phyloP scores from a whole-genome alignment of 2,888 invertebrate species.

The Lithophane socia region DNA sequence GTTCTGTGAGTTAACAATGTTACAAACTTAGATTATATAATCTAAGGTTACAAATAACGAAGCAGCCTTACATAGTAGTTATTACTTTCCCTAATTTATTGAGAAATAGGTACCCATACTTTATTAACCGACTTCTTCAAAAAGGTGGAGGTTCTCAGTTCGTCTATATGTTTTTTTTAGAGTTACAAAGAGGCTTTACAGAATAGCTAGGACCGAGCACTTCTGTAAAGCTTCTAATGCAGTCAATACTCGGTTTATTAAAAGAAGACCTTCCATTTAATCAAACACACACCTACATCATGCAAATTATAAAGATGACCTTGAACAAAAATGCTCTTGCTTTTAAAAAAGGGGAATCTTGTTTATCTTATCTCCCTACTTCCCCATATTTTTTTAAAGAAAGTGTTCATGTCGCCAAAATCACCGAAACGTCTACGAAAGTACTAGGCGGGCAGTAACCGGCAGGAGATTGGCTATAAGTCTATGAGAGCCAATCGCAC shows the following conservation, averaged over 20 bases:
- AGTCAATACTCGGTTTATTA: neutral
- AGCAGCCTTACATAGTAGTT: conserved; percentile 8
- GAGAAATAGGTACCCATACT: neutral
- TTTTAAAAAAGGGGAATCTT: neutral
- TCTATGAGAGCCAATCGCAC: conserved; percentile 48
- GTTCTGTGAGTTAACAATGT: neutral
- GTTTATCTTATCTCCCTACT: neutral
- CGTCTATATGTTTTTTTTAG: neutral
- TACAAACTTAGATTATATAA: neutral
- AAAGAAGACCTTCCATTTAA: neutral
- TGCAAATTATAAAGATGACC: no score
- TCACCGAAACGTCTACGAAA: conserved; percentile 70
- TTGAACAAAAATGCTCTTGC: neutral
- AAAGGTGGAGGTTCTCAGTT: no score
- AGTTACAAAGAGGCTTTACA: neutral
- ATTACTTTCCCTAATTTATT: conserved; percentile 1
- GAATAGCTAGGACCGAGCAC: neutral
- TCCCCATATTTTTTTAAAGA: conserved; percentile 22
- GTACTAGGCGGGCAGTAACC: conserved; percentile 72
- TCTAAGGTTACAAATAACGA: conserved; percentile 5
- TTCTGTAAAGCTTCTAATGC: neutral
- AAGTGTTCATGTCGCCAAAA: conserved; percentile 48
- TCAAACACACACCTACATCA: neutral
- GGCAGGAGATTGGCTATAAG: conserved; percentile 47
- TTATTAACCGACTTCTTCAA: neutral